These are phyloP conservation scores for Melinaea marsaeus DNA, from an alignment of 2,888 invertebrate genomes.

Conservation along the genomic window DNA sequence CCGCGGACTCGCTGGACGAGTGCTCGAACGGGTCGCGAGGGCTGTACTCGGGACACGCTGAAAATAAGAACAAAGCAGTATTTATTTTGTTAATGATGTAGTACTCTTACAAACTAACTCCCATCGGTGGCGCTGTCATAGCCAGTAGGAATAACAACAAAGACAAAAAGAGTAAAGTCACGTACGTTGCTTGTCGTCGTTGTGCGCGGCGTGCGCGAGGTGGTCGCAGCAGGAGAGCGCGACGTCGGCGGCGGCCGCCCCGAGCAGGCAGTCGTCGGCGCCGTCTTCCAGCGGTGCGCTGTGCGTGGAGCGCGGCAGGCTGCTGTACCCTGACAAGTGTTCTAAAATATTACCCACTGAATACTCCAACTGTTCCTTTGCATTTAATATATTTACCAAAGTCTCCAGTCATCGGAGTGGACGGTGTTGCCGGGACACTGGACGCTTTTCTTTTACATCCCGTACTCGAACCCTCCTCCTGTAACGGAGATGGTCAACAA, in stretches of 20 bases:
- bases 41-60: constrained; percentile 79
- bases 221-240: constrained; percentile 80
- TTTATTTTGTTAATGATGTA: neutral
- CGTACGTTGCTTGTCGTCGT: constrained; percentile 79
- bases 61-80: constrained; percentile 35
- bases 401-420: constrained; percentile 86
- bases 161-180: constrained; percentile 17
- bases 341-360: constrained; percentile 3
- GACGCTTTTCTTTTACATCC: constrained; percentile 86
- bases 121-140: too few relatives aligned
- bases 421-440: constrained; percentile 92
- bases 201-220: constrained; percentile 83
- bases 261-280: constrained; percentile 74
- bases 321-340: constrained; percentile 83
- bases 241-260: constrained; percentile 74
- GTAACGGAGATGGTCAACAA: constrained; percentile 3
- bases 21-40: constrained; percentile 86
- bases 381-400: constrained; percentile 67
- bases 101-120: neutral
- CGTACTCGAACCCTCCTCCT: constrained; percentile 61
- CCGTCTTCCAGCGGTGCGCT: constrained; percentile 81
- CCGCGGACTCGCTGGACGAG: constrained; percentile 87
- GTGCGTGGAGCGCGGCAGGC: constrained; percentile 90
- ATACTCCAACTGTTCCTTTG: too few relatives aligned
- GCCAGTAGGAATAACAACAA: constrained; percentile 32